A percentile compares a stretch with the other conserved stretches of the same genome.
phyloP scores from a whole-genome alignment of 2,888 invertebrate species.

The Busseola fusca region DNA sequence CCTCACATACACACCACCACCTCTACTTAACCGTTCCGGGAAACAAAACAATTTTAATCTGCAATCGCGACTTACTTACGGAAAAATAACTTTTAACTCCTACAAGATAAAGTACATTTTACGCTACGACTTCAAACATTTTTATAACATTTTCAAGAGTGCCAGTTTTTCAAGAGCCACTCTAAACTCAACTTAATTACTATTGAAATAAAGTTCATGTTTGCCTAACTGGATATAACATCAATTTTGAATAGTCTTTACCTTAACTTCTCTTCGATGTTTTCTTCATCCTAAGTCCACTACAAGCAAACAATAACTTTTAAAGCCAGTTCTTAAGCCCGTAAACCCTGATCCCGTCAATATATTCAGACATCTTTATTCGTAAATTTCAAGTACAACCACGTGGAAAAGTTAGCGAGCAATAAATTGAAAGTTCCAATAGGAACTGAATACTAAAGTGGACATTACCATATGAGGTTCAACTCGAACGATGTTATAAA shows the following conservation, averaged over 20 bases:
- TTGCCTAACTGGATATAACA: no score
- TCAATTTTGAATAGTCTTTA: no score
- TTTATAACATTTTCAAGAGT: no score
- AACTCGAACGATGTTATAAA: constrained; percentile 51
- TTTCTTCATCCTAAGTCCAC: background rate
- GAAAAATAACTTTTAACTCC: no score
- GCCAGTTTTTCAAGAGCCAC: no score
- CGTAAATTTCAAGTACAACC: constrained; percentile 1
- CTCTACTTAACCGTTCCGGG: background rate
- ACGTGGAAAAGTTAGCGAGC: constrained; percentile 18
- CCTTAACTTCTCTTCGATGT: background rate
- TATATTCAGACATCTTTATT: constrained; percentile 16
- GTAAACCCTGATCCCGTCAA: background rate
- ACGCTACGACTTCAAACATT: no score
- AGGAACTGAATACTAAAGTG: constrained; percentile 54
- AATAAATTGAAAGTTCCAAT: constrained; percentile 61
- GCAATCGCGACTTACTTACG: no score
- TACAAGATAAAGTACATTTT: no score
- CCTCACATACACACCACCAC: no score
- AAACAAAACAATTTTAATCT: background rate
- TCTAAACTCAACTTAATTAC: no score
- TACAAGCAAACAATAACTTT: background rate
- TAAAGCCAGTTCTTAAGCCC: background rate
- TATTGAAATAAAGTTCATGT: no score
- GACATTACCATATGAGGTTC: constrained; percentile 55